These are phyloP conservation scores for Acholoe squamosa DNA, from an alignment of 2,888 invertebrate genomes.

Conservation along the genomic window DNA sequence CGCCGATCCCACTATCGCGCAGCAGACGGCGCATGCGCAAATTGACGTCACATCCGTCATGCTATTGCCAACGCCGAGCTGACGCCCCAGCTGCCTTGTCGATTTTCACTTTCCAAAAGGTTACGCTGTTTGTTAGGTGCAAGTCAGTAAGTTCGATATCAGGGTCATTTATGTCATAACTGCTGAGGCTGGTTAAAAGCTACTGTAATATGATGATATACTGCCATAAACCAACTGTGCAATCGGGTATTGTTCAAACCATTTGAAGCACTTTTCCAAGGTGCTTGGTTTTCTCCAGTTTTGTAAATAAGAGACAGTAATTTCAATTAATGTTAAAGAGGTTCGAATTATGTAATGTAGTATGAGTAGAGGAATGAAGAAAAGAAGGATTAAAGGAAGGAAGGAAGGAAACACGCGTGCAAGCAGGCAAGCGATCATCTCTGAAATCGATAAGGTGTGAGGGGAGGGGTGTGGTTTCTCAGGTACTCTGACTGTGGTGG, in stretches of 20 bases:
- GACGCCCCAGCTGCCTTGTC: slow-evolving; percentile 21
- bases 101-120: neutral
- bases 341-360: neutral
- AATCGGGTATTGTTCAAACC: too few relatives aligned
- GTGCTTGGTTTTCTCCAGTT: too few relatives aligned
- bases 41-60: slow-evolving; percentile 41
- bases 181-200: too few relatives aligned
- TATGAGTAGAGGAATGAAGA: neutral
- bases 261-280: too few relatives aligned
- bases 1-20: neutral
- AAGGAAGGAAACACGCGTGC: neutral
- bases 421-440: too few relatives aligned
- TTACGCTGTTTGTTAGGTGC: neutral
- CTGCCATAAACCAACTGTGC: too few relatives aligned
- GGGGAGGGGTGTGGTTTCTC: neutral
- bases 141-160: neutral
- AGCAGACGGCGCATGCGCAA: slow-evolving; percentile 12
- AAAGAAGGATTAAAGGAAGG: neutral
- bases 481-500: neutral
- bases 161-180: neutral
- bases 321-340: too few relatives aligned
- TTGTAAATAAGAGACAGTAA: too few relatives aligned
- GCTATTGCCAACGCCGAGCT: neutral
- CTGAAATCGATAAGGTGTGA: too few relatives aligned
- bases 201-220: too few relatives aligned